Evolutionary conservation across 2,888 invertebrate genomes (phyloP).

Genomic region (Perizoma affinitatum): DNA sequence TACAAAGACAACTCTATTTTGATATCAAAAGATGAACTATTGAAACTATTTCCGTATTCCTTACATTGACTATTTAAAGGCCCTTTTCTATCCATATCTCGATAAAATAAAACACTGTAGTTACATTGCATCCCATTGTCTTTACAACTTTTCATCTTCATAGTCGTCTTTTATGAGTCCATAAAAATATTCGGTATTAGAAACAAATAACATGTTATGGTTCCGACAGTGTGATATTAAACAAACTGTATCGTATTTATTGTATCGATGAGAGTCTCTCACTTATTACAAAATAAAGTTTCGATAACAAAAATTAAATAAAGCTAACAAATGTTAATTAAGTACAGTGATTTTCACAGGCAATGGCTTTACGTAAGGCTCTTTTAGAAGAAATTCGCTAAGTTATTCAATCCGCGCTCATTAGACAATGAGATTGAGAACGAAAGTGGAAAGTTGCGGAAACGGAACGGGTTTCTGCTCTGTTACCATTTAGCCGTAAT

Average conservation of each 20-base stretch:
- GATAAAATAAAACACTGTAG: too few relatives aligned
- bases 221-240: slow-evolving; percentile 11
- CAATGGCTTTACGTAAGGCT: slow-evolving; percentile 68
- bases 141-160: too few relatives aligned
- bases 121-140: too few relatives aligned
- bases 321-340: slow-evolving; percentile 65
- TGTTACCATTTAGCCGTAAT: slow-evolving; percentile 52
- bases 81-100: too few relatives aligned
- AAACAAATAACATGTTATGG: slow-evolving; percentile 10
- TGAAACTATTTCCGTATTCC: slow-evolving; percentile 54
- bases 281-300: slow-evolving; percentile 65
- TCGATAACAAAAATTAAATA: slow-evolving; percentile 68
- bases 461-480: slow-evolving; percentile 59
- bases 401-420: slow-evolving; percentile 75
- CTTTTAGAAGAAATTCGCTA: slow-evolving; percentile 70
- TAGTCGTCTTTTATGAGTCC: too few relatives aligned
- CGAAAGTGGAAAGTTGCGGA: slow-evolving; percentile 81
- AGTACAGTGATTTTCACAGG: slow-evolving; percentile 68
- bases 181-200: neutral
- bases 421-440: slow-evolving; percentile 80
- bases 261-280: slow-evolving; percentile 56
- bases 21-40: slow-evolving; percentile 54
- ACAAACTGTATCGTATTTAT: slow-evolving; percentile 20
- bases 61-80: slow-evolving; percentile 7
- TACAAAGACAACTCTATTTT: slow-evolving; percentile 60